A percentile compares a stretch with the other conserved stretches of the same genome.
Conservation (phyloP, 2,888 invertebrate species). For the Metopia argyrocephala region DNA sequence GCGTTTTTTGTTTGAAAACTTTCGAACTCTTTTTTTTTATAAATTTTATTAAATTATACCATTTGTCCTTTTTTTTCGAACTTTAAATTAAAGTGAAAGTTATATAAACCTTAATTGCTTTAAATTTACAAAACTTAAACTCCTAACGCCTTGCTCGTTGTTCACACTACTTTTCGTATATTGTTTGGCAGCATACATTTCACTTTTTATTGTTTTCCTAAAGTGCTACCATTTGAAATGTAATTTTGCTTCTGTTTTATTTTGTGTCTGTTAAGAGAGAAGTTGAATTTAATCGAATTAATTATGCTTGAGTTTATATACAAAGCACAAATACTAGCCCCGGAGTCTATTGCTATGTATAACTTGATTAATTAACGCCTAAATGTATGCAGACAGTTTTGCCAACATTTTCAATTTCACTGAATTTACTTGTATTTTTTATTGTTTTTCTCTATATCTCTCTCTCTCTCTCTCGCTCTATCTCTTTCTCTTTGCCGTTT, state of each 20-base stretch:
- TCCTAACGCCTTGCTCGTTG: background rate
- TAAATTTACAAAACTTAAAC: background rate
- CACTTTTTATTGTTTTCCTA: constrained; percentile 9
- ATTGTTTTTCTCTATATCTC: background rate
- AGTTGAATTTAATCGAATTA: constrained; percentile 58
- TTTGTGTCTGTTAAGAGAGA: background rate
- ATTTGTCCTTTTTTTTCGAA: background rate
- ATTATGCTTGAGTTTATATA: constrained; percentile 57
- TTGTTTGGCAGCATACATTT: background rate
- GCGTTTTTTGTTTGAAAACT: background rate
- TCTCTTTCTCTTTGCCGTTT: no score
- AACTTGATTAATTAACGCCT: constrained; percentile 65
- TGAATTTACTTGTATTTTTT: constrained; percentile 14
- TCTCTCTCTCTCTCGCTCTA: no score
- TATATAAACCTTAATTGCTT: background rate
- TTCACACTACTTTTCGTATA: background rate
- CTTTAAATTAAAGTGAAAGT: background rate
- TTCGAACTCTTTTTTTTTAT: background rate
- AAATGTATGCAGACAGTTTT: constrained; percentile 63
- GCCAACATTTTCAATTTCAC: constrained; percentile 56
- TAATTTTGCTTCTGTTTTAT: constrained; percentile 24
- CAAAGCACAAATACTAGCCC: constrained; percentile 15
- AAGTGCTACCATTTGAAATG: background rate
- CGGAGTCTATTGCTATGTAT: constrained; percentile 43
- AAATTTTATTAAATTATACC: background rate